Evolutionary conservation across 2,797 vertebrate species (phyloP).

Genomic region (Thamnophis elegans): DNA sequence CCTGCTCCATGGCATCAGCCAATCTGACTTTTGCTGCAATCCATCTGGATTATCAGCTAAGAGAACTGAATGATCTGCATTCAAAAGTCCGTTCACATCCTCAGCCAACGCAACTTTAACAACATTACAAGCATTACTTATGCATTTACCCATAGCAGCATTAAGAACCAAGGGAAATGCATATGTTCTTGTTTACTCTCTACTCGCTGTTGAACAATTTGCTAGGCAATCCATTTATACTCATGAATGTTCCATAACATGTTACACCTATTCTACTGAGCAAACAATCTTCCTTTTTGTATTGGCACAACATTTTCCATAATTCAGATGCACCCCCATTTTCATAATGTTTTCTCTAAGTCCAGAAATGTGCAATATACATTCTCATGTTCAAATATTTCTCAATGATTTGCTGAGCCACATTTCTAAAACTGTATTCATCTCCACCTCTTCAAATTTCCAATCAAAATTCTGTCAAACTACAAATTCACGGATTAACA

Average conservation of each 20-base stretch:
- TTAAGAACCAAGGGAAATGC: neutral
- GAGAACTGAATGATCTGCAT: neutral
- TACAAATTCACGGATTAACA: neutral
- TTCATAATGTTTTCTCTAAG: neutral
- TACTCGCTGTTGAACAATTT: neutral
- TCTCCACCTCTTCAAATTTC: neutral
- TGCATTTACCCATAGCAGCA: neutral
- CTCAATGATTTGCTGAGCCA: neutral
- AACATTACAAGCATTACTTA: neutral
- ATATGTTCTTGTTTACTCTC: neutral
- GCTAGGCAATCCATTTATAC: neutral
- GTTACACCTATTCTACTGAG: neutral
- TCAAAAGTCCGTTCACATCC: neutral
- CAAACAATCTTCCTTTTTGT: neutral
- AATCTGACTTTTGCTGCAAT: neutral
- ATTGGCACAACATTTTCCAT: neutral
- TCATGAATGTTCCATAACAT: neutral
- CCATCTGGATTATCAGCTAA: neutral
- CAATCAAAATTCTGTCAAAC: neutral
- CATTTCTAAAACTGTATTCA: neutral
- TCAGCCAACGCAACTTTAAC: neutral
- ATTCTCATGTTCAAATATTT: neutral
- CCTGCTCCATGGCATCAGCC: neutral
- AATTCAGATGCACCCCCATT: neutral
- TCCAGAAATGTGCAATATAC: neutral